These are phyloP conservation scores for Marisa cornuarietis DNA, from an alignment of 1,140 invertebrate genomes.

Conservation along the genomic window DNA sequence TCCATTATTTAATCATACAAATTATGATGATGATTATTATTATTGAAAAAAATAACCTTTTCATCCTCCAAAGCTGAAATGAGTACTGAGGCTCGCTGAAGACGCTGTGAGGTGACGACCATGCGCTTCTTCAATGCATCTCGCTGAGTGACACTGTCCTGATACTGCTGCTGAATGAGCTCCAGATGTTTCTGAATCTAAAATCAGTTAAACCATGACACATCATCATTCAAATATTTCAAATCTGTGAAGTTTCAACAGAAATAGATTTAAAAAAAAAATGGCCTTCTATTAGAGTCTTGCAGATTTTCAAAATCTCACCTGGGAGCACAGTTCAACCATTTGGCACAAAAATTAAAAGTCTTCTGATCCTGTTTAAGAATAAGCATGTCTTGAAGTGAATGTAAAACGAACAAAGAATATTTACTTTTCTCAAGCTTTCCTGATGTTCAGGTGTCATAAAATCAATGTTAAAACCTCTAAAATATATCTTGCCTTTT, in stretches of 20 bases:
- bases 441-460: not conserved
- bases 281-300: too few species aligned
- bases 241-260: too few species aligned
- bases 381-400: too few species aligned
- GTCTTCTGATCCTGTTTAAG: too few species aligned
- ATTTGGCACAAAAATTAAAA: too few species aligned
- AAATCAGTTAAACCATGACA: not conserved
- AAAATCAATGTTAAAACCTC: not conserved
- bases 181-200: slow-evolving; percentile 64
- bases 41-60: slow-evolving; percentile 50
- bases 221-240: too few species aligned
- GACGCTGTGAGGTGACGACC: slow-evolving; percentile 76
- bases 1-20: not conserved
- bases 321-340: too few species aligned
- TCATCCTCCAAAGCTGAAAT: slow-evolving; percentile 85
- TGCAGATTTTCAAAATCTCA: too few species aligned
- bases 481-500: slow-evolving; percentile 46
- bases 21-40: not conserved
- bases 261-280: too few species aligned
- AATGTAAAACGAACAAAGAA: not conserved
- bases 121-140: slow-evolving; percentile 73
- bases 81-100: slow-evolving; percentile 80
- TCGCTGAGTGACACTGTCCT: slow-evolving; percentile 70
- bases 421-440: not conserved
- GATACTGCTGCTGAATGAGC: slow-evolving; percentile 63